These are phyloP conservation scores for Neolamprologus cancellatus DNA, from an alignment of 2,113 vertebrate genomes.

Conservation along the genomic window DNA sequence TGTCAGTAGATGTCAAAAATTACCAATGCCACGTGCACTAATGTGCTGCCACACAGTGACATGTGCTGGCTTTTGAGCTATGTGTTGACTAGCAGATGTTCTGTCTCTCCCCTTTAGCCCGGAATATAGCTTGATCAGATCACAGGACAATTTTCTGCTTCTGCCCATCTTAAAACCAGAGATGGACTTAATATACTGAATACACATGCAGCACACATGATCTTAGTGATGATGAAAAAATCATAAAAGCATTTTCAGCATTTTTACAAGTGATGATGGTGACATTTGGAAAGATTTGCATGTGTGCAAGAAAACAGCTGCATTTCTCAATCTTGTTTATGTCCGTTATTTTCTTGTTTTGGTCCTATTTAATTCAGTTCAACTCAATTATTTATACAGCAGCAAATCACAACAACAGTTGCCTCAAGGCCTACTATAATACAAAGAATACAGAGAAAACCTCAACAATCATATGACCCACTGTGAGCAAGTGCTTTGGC, in stretches of 20 bases:
- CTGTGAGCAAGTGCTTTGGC: neutral
- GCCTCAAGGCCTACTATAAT: neutral
- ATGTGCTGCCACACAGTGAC: neutral
- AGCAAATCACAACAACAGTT: neutral
- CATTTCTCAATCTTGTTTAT: neutral
- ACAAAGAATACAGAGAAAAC: neutral
- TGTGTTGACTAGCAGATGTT: neutral
- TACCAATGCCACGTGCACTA: neutral
- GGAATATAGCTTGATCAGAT: neutral
- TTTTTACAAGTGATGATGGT: neutral
- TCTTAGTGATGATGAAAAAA: neutral
- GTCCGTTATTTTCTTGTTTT: neutral
- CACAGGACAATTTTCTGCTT: neutral
- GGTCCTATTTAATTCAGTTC: neutral
- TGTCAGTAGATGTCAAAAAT: neutral
- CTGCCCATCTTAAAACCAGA: neutral
- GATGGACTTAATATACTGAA: neutral
- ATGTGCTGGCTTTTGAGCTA: neutral
- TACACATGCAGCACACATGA: neutral
- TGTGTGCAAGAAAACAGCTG: neutral
- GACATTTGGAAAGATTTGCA: neutral
- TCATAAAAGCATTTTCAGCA: neutral
- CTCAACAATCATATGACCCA: neutral
- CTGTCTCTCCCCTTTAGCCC: neutral
- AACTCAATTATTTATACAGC: neutral